phyloP scores from a whole-genome alignment of 2,113 vertebrate genomes.

The Tyto alba region DNA sequence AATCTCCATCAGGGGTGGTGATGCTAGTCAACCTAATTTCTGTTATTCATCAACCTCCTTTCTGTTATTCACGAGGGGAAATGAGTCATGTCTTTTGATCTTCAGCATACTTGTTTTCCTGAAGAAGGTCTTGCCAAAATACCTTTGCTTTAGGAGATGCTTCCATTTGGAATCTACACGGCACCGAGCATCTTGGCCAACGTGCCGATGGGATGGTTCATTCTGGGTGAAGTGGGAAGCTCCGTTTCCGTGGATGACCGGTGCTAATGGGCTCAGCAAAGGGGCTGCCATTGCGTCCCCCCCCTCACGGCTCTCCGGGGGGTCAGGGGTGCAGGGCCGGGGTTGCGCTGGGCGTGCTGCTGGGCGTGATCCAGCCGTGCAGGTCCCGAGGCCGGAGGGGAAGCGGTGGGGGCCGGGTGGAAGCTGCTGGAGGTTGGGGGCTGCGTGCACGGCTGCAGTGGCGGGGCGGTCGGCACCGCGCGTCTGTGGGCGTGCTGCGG shows the following conservation, averaged over 20 bases:
- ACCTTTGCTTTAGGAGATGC: neutral
- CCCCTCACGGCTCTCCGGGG: rapidly evolving
- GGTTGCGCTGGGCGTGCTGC: neutral
- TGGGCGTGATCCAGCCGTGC: neutral
- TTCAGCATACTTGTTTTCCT: neutral
- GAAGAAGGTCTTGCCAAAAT: neutral
- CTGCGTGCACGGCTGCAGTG: rapidly evolving
- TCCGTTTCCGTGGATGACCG: neutral
- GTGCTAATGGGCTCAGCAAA: neutral
- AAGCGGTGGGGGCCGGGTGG: rapidly evolving
- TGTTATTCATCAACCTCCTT: neutral
- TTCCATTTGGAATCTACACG: neutral
- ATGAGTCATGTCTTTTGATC: neutral
- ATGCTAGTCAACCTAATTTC: neutral
- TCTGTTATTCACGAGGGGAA: neutral
- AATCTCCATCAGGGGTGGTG: neutral
- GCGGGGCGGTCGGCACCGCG: neutral
- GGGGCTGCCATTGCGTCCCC: neutral
- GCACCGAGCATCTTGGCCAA: neutral
- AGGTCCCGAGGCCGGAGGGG: neutral
- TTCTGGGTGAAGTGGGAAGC: neutral
- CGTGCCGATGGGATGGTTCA: neutral
- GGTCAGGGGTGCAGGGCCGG: neutral
- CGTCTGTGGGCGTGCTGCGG: neutral
- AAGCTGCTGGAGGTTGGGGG: rapidly evolving